phyloP scores from a whole-genome alignment of 2,797 vertebrate species.

The Eulemur mongoz region DNA sequence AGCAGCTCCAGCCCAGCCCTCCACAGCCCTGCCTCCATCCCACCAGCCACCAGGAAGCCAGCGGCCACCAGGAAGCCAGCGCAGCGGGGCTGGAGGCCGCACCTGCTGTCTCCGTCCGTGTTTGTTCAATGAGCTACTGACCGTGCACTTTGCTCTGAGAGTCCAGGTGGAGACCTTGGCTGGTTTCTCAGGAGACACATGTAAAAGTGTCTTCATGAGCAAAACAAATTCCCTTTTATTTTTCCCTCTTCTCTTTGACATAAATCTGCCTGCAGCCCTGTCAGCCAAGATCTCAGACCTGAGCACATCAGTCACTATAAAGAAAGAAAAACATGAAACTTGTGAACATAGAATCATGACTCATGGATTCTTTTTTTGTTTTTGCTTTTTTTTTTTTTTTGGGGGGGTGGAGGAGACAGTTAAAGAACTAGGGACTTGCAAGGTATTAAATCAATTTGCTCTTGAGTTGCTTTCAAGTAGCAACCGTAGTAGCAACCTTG shows the following conservation, averaged over 20 bases:
- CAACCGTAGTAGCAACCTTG: neutral
- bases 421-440: constrained; percentile 65
- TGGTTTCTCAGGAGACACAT: neutral
- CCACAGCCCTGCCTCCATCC: neutral
- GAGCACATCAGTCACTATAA: neutral
- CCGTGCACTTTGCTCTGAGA: neutral
- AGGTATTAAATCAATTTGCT: constrained; percentile 71
- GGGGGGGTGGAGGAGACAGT: neutral
- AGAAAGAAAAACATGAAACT: neutral
- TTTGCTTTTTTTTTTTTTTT: constrained; percentile 17
- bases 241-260: neutral
- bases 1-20: neutral
- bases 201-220: neutral
- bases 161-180: neutral
- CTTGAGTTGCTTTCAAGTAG: constrained; percentile 54
- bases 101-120: neutral
- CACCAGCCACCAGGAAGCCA: no score
- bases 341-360: constrained; percentile 68
- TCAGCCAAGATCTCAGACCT: neutral
- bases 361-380: constrained; percentile 63
- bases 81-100: rapidly evolving
- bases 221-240: neutral
- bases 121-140: neutral
- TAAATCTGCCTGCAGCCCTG: neutral
- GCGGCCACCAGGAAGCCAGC: no score